Evolutionary conservation across 2,888 invertebrate species (phyloP), one percentile per base, ranked within the genome.

Genomic region (Pollenia angustigena): DNA sequence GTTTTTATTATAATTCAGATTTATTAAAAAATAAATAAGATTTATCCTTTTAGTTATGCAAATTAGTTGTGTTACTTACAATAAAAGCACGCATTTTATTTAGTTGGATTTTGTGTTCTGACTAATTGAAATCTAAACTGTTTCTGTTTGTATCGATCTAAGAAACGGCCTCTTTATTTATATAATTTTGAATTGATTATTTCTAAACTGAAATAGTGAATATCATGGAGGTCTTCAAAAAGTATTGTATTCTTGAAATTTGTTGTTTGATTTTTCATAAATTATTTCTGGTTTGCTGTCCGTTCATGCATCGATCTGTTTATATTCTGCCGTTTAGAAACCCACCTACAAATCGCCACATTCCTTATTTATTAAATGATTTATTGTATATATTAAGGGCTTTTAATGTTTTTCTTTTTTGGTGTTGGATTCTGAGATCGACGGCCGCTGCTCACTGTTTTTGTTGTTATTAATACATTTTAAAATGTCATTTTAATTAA

Each of bases 71-170:
- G 40, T 48, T 14, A 69, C 78, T 68, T 69, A 79, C 78, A 42
- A 79, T 58, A n/a, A 69, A 60, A 42, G 18, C 58, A 50, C 90
- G 88, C 89, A 90, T 90, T 90, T 88, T 88, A 88, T 82, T 88
- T 88, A 90, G 32, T 86, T 84, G 72, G 85, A 8, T 50, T 68
- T 79, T 89, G 46, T 62, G 68, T 68, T 79, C n/a, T 68, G 12
- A 58, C 68, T 40, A n/a, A 48, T 68, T 64, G 58, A 79, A 68
- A 68, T 56, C 16, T 56, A 58, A 79, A 68, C 10, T 50, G 58
- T 14, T 68, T 56, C 56, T 79, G 58, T 58, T 40, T 0, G 11
- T 18, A 18, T 18, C 6, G 50, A 42, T 7, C 50, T 11, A 4
- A 8, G 0, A 48, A 40, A 32, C 66, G 68, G 48, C 12, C 23